Evolutionary conservation across 2,888 invertebrate genomes (phyloP), one percentile per base, ranked within the genome.

Genomic region (Stegophylla sp.): DNA sequence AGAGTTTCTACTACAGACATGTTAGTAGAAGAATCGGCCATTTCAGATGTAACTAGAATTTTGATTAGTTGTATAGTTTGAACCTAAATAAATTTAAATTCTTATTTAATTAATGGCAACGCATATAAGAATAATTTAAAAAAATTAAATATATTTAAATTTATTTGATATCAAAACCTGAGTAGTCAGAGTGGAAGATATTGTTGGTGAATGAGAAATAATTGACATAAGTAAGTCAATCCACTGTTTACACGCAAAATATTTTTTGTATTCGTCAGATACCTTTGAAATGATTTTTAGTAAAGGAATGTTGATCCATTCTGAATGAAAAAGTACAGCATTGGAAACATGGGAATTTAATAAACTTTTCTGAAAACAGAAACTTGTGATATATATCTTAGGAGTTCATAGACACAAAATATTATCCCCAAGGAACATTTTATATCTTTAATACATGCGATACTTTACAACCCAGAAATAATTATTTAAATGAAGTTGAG

Each of bases 301-400:
- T n/a, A 79, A 15, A 51, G 79, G 34, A 71, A 79, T 79, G 13
- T 71, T 79, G 41, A 79, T 71, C 79, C 79, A 79, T 79, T 79
- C 79, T 26, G 61, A 71, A 61, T 79, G 69, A 71, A 79, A 79
- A 61, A 69, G 69, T 61, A 41, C 51, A 5, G 41, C 15, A 51
- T 79, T 79, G 48, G 79, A 79, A 79, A 79, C 34, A 71, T 61
- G 71, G 15, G 48, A 59, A 23, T 17, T 79, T 63, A 61, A 56
- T 15, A 64, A 66, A 76, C 56, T 2, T 34, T 63, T 76, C 66
- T 76, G 66, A 26, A 56, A 34, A 5, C 34, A 34, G 7, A 34
- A 34, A 34, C 34, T 34, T 34, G 34, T 34, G 34, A 34, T 34
- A 7, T 34, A 34, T 34, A 34, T 5, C 7, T 34, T 34, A 34